phyloP scores from a whole-genome alignment of 2,888 invertebrate genomes.

The Andrena dorsata region DNA sequence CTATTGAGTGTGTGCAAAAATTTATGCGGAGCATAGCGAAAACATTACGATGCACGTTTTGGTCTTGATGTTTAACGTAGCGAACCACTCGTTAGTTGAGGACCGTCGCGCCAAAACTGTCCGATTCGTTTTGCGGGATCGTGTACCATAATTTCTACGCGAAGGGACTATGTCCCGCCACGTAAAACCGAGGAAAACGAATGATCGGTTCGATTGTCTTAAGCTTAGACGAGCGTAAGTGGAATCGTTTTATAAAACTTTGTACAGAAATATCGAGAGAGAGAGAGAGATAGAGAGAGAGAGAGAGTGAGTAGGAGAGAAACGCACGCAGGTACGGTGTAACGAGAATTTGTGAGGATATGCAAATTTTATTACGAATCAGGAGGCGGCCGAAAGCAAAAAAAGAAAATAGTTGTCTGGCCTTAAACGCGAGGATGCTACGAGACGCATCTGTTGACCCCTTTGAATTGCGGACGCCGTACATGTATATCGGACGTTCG shows the following conservation, averaged over 20 bases:
- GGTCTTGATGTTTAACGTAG: conserved; percentile 58
- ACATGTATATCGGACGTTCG: too few relatives aligned
- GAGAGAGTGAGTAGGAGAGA: background rate
- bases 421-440: conserved; percentile 49
- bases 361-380: conserved; percentile 29
- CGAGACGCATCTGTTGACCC: conserved; percentile 34
- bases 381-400: background rate
- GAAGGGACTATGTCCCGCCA: background rate
- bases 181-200: background rate
- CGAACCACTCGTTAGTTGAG: conserved; percentile 46
- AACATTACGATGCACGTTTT: conserved; percentile 54
- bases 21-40: conserved; percentile 38
- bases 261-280: background rate
- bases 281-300: too few relatives aligned
- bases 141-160: conserved; percentile 3
- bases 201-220: conserved; percentile 11
- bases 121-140: conserved; percentile 13
- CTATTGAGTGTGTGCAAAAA: conserved; percentile 39
- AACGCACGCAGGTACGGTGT: conserved; percentile 7
- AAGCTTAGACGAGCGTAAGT: conserved; percentile 4
- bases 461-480: too few relatives aligned
- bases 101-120: conserved; percentile 33
- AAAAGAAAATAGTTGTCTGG: conserved; percentile 34
- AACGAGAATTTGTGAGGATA: conserved; percentile 21
- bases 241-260: conserved; percentile 17